Evolutionary conservation across 2,797 vertebrate species (phyloP), one percentile per base, ranked within the genome.

Genomic region (Enteromius trimaculatus): DNA sequence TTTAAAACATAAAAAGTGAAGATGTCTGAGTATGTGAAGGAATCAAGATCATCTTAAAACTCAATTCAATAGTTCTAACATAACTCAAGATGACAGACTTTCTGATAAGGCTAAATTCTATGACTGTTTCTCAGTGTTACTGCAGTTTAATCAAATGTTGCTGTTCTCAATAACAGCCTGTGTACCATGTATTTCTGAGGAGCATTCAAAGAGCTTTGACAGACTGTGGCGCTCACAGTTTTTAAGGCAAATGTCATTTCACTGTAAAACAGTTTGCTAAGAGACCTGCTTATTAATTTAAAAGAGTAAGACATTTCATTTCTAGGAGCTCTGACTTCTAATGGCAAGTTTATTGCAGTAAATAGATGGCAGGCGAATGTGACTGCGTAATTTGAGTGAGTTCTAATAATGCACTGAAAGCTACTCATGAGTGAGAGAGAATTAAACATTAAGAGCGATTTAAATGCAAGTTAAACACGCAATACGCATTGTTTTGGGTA

Each of bases 241-340:
- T 65, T 82, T 21, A 75, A 65, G 60, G 29, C 58, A 82, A 82
- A 82, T 82, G 60, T 53, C 16, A 53, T 39, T 74, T 82, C 21
- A 29, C 58, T 37, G 31, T 37, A 47, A 51, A 66, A 72, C 55
- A 62, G 53, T 81, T 72, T 81, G 68, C 55, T 49, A 44, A 44
- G 29, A 72, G 29, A 6, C 55, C 39, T 72, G 11, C 39, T 64
- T 64, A 72, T 81, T 74, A 49, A 81, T 72, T 72, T 55, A 64
- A 82, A 82, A 16, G 60, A 17, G 14, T 53, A 49, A 53, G 60
- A 6, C 62, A 76, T 66, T 19, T 68, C 6, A 76, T 66, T 82
- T 82, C 71, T 60, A 49, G 13, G 10, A 55, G n/a, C 21, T 55
- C 31, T 21, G 19, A 13, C 17, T 42, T 60, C 51, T 58, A 42